Base-by-base conservation (phyloP, 2,797 vertebrate species). In the Semotilus atromaculatus region DNA sequence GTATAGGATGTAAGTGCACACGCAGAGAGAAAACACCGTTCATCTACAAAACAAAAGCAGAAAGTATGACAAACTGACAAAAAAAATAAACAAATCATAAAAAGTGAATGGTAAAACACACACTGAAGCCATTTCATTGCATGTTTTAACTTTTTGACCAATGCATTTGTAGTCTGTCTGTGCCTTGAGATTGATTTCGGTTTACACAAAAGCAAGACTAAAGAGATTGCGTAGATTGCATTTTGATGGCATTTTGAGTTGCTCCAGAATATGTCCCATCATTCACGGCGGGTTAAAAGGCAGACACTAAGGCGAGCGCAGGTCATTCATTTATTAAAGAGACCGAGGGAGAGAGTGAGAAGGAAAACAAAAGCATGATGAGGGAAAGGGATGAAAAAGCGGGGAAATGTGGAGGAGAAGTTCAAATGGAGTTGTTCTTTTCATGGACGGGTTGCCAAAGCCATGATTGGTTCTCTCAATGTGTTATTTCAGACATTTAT, bases 401-500 rank as follows among this genome's bases (percentile, higher is more conserved):
- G 53, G 62, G 29, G 38, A 45, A 71, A 36, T 16, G 36, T 14
- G 75, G 58, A 53, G 36, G 53, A 68, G 36, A 74, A 71, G 83
- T 64, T 86, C 38, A 87, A 87, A 88, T 88, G 16, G 83, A 88
- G 87, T 89, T 88, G 86, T 88, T 88, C 75, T 89, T 87, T 87
- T 89, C 70, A 86, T 86, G 85, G 82, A 83, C 80, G 38, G 66
- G 62, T 87, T 90, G 85, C 89, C 82, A 90, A 58, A 81, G 80
- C 81, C 84, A 76, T 87, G 87, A 89, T 90, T 87, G 83, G 85
- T 90, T 87, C 89, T 88, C 88, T 89, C 87, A 86, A 70, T 82
- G 88, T 91, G 88, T 89, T 89, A 88, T 90, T 90, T 53, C 86
- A 91, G 89, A 90, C 88, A 81, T 90, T 87, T 87, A 88, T 89